Base-by-base conservation (phyloP, 2,113 vertebrate genomes). In the Mixornis gularis region DNA sequence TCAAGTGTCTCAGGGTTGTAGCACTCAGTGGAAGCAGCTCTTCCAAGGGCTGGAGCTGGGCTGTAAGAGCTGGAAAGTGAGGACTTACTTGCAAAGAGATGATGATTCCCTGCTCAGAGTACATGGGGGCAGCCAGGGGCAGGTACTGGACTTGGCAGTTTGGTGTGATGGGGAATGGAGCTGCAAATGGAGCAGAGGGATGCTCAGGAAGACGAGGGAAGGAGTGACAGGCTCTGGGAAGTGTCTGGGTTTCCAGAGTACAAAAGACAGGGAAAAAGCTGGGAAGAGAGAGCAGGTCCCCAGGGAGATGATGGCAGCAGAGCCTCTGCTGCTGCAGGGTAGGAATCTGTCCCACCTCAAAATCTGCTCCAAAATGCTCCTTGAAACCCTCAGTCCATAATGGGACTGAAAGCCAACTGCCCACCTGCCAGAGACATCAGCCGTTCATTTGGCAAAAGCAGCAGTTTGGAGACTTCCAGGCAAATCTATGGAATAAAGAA, bases 71-170 rank as follows among this genome's bases (percentile, higher is more conserved):
- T 62, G 63, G 58, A 6, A 27, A 44, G 7, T 0, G 9, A n/a
- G 34, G 34, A 58, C 87, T 92, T 65, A 94, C 95, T 20, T 92
- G 94, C 32, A 96, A 72, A 49, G 95, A 96, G 16, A 95, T 20
- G 63, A 71, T 79, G 81, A 96, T 85, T 34, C 95, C 94, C 73
- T 96, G 94, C 53, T 95, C 19, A 0, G 94, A 94, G 85, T 91
- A 82, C 70, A 94, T 9, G 22, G 95, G 95, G 8, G 59, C 87
- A 63, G 95, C 95, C 92, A 96, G 85, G 4, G 95, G 95, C 70
- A 87, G 41, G 55, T 96, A 96, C 74, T 87, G 95, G 74, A 85
- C 22, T 65, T 91, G 93, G 34, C 94, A 96, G 59, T 24, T 89
- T 0, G 92, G 85, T 0, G 92, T 91, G 85, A 96, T 1, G 3